Evolutionary conservation across 2,797 vertebrate species (phyloP), one percentile per base, ranked within the genome.

Genomic region (Hirundo rustica): DNA sequence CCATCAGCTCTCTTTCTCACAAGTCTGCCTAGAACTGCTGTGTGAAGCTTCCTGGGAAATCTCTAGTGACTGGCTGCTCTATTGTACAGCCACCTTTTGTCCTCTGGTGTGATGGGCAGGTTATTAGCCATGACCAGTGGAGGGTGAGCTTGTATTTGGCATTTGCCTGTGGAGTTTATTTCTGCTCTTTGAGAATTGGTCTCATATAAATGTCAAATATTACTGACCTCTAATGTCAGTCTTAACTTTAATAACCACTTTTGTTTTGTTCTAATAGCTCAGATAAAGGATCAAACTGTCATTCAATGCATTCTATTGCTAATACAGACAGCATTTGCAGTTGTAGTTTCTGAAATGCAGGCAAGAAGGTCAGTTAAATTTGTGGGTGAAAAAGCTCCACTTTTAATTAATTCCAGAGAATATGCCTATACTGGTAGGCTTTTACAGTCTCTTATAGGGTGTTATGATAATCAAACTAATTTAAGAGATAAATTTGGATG

Each of bases 181-280:
- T 94, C 91, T 91, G 20, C 85, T 93, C 58, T 85, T 68, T 91
- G 71, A 89, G 74, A 95, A 54, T n/a, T 91, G 47, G 40, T 72
- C 85, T 79, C 61, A 30, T 7, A 19, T 4, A 20, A 80, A 80
- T 68, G 34, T 61, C 57, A 79, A 57, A 17, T 79, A 68, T 68
- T 65, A 36, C 40, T 72, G 68, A 79, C 36, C 67, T 47, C 42
- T 64, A 10, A 74, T 77, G 45, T 61, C 68, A 58, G 42, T 64
- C 27, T 51, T 77, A 77, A 91, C 74, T 92, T 79, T 92, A 71
- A 74, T 67, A 74, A 61, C 30, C n/a, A 27, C 40, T 71, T 66
- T 36, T 70, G 88, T 44, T 85, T 94, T 76, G 19, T 70, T 82
- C 68, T 53, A 60, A 36, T 61, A 85, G 68, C 86, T 88, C 60